Base-by-base conservation (phyloP, 2,888 invertebrate species). In the Nowickia ferox region DNA sequence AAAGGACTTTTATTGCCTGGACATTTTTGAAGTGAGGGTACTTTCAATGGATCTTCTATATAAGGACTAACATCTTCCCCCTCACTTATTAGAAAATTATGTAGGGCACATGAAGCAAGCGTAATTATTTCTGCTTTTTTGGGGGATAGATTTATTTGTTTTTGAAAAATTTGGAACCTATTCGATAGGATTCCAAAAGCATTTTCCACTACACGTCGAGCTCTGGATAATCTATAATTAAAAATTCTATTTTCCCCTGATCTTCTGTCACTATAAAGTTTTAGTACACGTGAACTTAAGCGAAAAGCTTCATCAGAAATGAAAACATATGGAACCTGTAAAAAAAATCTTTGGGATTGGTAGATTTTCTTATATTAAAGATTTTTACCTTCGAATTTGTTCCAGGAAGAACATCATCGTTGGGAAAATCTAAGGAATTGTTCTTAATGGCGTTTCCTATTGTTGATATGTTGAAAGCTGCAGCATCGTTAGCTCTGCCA, bases 81-180 rank as follows among this genome's bases (percentile, higher is more conserved):
- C 13, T 72, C 72, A 17, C 38, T 59, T 30, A 30, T 59, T 38
- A 61, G 9, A 61, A 72, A 72, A 30, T 59, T 72, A n/a, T 72
- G 59, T 15, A 69, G 69, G 3, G 42, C 69, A 42, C 69, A 69
- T 10, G 11, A 51, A 40, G 40, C 13, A 11, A 68, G 51, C n/a
- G 66, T 68, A n/a, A 68, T 38, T 3, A 9, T 30, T 53, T 68
- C 53, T 5, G 19, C 68, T 40, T 68, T 68, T 38, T 68, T 38
- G 5, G 40, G 40, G 8, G 40, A 68, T 10, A 68, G 53, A 9
- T 38, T 48, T 17, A 68, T 53, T 68, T 68, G 17, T 13, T 19
- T 38, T 51, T 68, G 68, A 9, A 68, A 53, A 30, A 53, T 53
- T 53, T 68, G 2, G 15, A 53, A 38, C 13, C 68, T 68, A 17